Evolutionary conservation across 2,113 vertebrate genomes (phyloP), one percentile per base, ranked within the genome.

Genomic region (Polypterus bichir): DNA sequence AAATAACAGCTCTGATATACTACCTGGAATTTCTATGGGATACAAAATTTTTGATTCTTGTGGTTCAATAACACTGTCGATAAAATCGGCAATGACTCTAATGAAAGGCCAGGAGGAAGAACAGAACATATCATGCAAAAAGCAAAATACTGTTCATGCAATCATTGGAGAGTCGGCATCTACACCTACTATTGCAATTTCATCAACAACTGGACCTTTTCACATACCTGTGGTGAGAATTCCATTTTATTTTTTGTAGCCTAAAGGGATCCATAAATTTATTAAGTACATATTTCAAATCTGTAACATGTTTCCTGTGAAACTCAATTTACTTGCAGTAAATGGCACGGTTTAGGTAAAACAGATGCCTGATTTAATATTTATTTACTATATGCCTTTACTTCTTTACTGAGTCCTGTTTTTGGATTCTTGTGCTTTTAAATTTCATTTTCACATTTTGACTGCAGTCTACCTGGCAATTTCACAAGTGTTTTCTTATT

Each of bases 41-140:
- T 63, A 63, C 57, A 63, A 63, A 46, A 63, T 63, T 27, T 63
- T 48, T 49, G 54, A 57, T 54, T 44, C 53, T 3, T 63, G 62
- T 63, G 62, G 53, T 47, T 56, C 62, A n/a, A n/a, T 54, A 48
- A 27, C 62, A 3, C 9, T 57, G 46, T 47, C 54, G 7, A 8
- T 57, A 57, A 54, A 55, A 9, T 45, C 62, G 57, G 62, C 51
- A 10, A 63, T 63, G 62, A 55, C 62, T 57, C 10, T 63, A 44
- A 63, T 63, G 62, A 63, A 63, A 9, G 62, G 54, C 10, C 49
- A 57, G 46, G 54, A 63, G 46, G 54, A 63, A 57, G 57, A 53
- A 4, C 62, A 48, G 46, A 53, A 7, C 6, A 63, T 55, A 27
- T 56, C 62, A 6, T 63, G 62, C 54, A 57, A 47, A 47, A 63